Evolutionary conservation across 2,113 vertebrate species (phyloP).

Genomic region (Hemicordylus capensis): DNA sequence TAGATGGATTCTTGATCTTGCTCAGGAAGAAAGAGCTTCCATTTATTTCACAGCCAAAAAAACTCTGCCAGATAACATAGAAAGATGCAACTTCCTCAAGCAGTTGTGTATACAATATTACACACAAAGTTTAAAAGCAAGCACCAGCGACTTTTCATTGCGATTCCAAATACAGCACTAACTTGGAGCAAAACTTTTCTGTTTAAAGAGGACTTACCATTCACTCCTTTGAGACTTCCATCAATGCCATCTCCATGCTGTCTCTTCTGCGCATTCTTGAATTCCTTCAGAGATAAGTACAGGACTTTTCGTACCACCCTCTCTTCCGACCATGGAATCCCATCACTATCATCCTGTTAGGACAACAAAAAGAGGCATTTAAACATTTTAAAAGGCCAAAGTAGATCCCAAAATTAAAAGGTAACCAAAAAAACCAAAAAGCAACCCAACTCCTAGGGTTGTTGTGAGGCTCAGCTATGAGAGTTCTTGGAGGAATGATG

Average conservation of each 20-base stretch:
- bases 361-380: slow-evolving; percentile 24
- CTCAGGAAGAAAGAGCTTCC: not conserved
- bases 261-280: slow-evolving; percentile 96
- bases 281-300: slow-evolving; percentile 98
- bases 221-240: slow-evolving; percentile 86
- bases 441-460: not conserved
- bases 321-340: slow-evolving; percentile 99
- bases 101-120: not conserved
- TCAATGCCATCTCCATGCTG: slow-evolving; percentile 86
- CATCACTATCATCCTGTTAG: slow-evolving; percentile 97
- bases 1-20: not conserved
- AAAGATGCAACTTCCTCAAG: not conserved
- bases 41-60: not conserved
- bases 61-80: not conserved
- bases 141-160: not conserved
- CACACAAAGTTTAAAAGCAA: not conserved
- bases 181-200: not conserved
- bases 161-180: not conserved
- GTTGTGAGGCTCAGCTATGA: not conserved
- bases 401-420: not conserved
- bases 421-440: not conserved
- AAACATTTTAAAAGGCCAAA: not conserved
- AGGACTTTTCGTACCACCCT: slow-evolving; percentile 97
- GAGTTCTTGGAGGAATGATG: not conserved
- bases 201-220: slow-evolving; percentile 78